phyloP scores from a whole-genome alignment of 2,888 invertebrate genomes.

The Sturmia bella region DNA sequence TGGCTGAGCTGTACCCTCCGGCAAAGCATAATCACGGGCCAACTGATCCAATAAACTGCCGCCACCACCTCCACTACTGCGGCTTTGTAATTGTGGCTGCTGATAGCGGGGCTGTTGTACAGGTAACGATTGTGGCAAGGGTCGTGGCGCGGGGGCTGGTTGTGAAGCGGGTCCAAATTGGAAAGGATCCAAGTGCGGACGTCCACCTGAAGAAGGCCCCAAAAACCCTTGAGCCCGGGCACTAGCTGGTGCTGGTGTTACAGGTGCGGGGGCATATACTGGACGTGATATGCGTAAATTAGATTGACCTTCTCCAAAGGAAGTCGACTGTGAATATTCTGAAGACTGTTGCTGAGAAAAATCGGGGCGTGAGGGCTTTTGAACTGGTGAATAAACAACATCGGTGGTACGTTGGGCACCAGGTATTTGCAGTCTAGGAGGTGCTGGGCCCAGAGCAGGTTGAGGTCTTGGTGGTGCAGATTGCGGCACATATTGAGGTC shows the following conservation, averaged over 20 bases:
- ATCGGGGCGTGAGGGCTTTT: conserved; percentile 80
- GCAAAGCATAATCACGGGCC: conserved; percentile 90
- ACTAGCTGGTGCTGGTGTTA: conserved; percentile 76
- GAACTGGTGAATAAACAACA: conserved; percentile 80
- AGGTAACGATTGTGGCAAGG: conserved; percentile 74
- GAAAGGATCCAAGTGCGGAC: conserved; percentile 76
- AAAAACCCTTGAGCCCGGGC: conserved; percentile 79
- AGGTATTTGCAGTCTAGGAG: conserved; percentile 78
- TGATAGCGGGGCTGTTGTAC: conserved; percentile 75
- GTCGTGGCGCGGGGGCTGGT: conserved; percentile 73
- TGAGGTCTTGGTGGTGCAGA: conserved; percentile 65
- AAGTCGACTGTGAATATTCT: conserved; percentile 68
- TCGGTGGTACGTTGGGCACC: conserved; percentile 80
- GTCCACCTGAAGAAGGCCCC: conserved; percentile 78
- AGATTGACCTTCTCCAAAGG: conserved; percentile 79
- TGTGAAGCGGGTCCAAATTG: conserved; percentile 75
- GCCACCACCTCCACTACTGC: conserved; percentile 80
- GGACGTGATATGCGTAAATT: conserved; percentile 80
- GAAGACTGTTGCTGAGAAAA: conserved; percentile 76
- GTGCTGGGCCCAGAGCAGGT: conserved; percentile 73
- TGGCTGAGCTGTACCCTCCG: conserved; percentile 86
- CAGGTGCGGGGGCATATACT: conserved; percentile 78
- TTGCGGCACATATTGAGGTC: conserved; percentile 76
- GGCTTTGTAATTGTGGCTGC: conserved; percentile 74
- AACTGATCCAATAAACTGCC: conserved; percentile 89